Conservation (phyloP, 2,888 invertebrate species). For the Cantharis nigra region DNA sequence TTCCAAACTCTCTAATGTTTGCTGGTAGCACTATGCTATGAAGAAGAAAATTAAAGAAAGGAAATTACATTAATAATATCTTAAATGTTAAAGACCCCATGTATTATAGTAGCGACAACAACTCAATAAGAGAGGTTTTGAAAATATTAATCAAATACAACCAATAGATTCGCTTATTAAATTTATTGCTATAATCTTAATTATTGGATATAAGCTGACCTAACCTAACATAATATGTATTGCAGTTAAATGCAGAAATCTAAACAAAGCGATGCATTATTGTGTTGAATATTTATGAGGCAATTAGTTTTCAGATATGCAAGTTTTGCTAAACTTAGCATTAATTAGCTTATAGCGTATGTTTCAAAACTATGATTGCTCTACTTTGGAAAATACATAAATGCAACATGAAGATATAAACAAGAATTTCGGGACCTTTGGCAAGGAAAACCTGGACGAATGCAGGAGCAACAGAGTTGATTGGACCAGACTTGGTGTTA, state of each 20-base stretch:
- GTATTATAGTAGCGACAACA: no score
- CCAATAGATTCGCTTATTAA: background rate
- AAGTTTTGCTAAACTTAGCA: background rate
- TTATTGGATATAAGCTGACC: background rate
- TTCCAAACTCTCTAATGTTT: no score
- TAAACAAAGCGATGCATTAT: background rate
- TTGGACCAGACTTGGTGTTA: background rate
- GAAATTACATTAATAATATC: no score
- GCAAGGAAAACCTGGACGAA: background rate
- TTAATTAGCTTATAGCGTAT: background rate
- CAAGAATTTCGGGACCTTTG: background rate
- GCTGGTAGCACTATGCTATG: no score
- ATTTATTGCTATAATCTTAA: background rate
- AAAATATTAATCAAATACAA: no score
- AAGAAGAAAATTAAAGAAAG: no score
- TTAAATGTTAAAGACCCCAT: no score
- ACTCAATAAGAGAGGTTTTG: no score
- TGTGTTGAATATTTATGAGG: background rate
- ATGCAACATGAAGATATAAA: background rate
- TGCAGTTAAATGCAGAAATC: background rate
- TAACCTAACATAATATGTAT: background rate
- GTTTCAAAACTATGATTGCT: background rate
- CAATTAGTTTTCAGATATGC: background rate
- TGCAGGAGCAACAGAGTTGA: background rate
- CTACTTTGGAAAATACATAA: background rate